These are phyloP conservation scores for Aplysina aerophoba DNA, from an alignment of 37 sponge, comb jelly and placozoan genomes.

Conservation along the genomic window DNA sequence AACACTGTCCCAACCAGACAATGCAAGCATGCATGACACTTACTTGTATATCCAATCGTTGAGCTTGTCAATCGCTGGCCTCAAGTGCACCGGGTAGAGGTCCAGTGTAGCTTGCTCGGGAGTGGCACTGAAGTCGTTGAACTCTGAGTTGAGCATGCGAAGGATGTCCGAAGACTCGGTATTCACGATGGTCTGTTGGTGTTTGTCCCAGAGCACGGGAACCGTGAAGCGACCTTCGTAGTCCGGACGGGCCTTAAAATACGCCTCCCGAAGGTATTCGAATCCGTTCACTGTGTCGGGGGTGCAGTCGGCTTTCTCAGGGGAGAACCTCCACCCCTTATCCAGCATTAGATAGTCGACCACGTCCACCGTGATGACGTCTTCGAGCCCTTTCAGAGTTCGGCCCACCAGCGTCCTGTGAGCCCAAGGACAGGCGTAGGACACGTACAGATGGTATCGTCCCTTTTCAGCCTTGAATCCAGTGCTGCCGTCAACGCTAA, in stretches of 20 bases:
- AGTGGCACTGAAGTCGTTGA: conserved; percentile 75
- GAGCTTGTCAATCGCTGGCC: conserved; percentile 74
- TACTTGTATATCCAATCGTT: conserved; percentile 89
- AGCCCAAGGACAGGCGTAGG: conserved; percentile 93
- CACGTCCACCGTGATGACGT: conserved; percentile 75
- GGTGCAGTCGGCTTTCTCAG: conserved; percentile 55
- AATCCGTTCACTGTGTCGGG: conserved; percentile 81
- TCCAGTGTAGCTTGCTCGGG: conserved; percentile 73
- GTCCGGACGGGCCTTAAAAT: conserved; percentile 57
- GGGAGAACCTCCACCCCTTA: conserved; percentile 79
- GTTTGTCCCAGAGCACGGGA: conserved; percentile 90
- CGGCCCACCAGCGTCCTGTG: conserved; percentile 80
- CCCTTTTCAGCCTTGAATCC: conserved; percentile 72
- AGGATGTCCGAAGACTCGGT: conserved; percentile 91
- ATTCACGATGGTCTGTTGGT: conserved; percentile 74
- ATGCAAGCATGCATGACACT: neutral
- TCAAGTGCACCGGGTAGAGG: conserved; percentile 79
- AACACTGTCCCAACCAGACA: neutral
- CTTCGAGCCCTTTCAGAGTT: conserved; percentile 85
- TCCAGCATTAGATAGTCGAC: conserved; percentile 67
- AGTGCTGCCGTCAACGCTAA: conserved; percentile 57
- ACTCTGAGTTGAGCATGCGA: conserved; percentile 88
- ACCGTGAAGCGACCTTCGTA: conserved; percentile 86
- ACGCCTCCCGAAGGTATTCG: conserved; percentile 67
- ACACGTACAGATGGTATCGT: conserved; percentile 93